Evolutionary conservation across 2,113 vertebrate species (phyloP).

Genomic region (Vireo altiloquus): DNA sequence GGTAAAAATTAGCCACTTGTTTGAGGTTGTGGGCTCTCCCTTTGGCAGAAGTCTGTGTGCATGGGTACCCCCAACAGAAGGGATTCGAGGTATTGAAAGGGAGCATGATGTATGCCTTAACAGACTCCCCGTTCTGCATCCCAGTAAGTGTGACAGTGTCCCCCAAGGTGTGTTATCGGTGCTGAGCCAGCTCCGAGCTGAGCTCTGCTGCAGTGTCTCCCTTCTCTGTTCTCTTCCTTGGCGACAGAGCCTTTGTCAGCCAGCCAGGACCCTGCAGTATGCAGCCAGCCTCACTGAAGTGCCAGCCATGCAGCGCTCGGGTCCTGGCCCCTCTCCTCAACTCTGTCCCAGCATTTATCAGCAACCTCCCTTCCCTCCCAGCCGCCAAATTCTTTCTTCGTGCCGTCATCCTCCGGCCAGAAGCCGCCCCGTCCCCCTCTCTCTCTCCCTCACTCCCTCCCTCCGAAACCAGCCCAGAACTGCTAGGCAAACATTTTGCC

Average conservation of each 20-base stretch:
- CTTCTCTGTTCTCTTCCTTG: not conserved
- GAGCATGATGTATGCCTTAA: not conserved
- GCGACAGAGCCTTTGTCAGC: not conserved
- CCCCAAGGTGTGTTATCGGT: rapidly evolving
- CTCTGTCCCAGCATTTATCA: not conserved
- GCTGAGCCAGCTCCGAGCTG: not conserved
- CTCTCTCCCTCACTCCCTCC: not conserved
- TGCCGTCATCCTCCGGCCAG: conserved; percentile 29
- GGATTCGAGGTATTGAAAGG: not conserved
- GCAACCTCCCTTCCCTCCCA: conserved; percentile 20
- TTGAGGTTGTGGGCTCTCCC: rapidly evolving
- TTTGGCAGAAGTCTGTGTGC: not conserved
- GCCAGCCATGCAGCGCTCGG: not conserved
- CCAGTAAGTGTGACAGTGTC: not conserved
- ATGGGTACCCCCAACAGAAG: not conserved
- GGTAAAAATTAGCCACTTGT: not conserved
- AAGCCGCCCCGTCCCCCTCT: not conserved
- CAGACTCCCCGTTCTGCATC: rapidly evolving
- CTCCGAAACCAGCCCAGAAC: conserved; percentile 29
- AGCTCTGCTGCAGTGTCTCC: not conserved
- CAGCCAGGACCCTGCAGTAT: not conserved
- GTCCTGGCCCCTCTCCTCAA: not conserved
- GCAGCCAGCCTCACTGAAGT: not conserved
- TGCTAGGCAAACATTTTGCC: conserved; percentile 52
- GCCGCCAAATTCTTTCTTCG: conserved; percentile 26